Conservation (phyloP, 2,113 vertebrate species). For the Loxodonta africana region DNA sequence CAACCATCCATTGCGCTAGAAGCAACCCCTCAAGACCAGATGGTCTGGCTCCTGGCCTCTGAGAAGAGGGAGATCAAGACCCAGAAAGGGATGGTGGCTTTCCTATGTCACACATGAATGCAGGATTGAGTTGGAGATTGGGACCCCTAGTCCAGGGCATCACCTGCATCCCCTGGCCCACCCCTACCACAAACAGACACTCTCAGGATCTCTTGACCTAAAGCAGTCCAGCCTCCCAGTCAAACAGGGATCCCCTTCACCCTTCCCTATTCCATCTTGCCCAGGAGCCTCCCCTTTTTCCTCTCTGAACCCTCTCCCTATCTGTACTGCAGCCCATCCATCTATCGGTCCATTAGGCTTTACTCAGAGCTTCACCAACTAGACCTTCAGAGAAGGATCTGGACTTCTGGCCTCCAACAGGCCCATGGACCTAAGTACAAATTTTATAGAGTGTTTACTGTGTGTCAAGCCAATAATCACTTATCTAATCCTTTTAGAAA, state of each 20-base stretch:
- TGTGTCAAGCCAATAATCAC: background rate
- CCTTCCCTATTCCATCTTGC: background rate
- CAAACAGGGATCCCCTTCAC: background rate
- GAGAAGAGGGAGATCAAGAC: background rate
- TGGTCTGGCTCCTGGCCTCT: background rate
- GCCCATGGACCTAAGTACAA: background rate
- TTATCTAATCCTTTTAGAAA: background rate
- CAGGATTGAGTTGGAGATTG: background rate
- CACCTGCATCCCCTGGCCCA: rapidly evolving
- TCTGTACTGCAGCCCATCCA: background rate
- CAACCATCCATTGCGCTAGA: background rate
- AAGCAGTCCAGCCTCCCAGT: background rate
- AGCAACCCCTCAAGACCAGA: background rate
- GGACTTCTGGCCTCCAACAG: background rate
- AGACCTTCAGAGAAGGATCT: background rate
- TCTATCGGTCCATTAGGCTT: background rate
- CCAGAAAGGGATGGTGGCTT: background rate
- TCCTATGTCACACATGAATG: background rate
- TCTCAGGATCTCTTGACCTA: background rate
- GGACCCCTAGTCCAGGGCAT: background rate
- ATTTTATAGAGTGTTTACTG: background rate
- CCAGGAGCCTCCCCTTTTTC: rapidly evolving
- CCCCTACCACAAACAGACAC: rapidly evolving
- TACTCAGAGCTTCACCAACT: background rate
- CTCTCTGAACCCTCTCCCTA: background rate